Evolutionary conservation across 2,797 vertebrate species (phyloP).

Genomic region (Coendou prehensilis): DNA sequence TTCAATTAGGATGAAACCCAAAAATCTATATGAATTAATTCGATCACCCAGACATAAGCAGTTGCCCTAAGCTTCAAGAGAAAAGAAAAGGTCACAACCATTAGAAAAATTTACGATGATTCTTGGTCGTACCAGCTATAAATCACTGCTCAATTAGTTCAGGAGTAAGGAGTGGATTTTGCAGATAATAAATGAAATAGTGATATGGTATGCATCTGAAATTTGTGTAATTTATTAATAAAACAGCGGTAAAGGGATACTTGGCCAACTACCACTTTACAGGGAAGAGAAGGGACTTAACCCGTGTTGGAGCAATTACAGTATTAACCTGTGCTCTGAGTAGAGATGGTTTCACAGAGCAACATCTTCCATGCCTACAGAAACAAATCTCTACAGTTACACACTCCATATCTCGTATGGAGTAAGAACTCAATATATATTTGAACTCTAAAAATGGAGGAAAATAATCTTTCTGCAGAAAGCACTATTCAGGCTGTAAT

Average conservation of each 20-base stretch:
- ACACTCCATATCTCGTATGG: background rate
- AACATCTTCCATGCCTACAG: background rate
- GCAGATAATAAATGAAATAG: background rate
- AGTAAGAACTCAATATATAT: background rate
- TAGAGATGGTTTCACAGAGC: background rate
- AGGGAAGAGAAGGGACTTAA: background rate
- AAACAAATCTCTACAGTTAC: background rate
- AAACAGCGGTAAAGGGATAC: background rate
- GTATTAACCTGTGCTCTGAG: background rate
- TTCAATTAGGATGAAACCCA: background rate
- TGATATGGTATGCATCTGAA: background rate
- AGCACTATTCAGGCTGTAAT: background rate
- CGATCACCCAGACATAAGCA: background rate
- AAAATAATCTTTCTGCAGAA: background rate
- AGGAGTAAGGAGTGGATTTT: background rate
- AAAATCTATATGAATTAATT: background rate
- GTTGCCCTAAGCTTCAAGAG: background rate
- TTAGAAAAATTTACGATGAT: background rate
- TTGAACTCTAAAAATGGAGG: background rate
- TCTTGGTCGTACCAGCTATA: background rate
- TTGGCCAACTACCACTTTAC: background rate
- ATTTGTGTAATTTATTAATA: background rate
- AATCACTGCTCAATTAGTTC: background rate
- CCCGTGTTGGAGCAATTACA: background rate
- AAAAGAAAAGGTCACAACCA: background rate